Evolutionary conservation across 1,140 invertebrate genomes (phyloP).

Genomic region (Drosophila melanogaster): Release_6_plus_ISO1_MT NT_033779.5:9236501-9237000

Average conservation of each 20-base stretch:
- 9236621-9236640: neutral
- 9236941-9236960: no score
- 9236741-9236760: no score
- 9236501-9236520: neutral
- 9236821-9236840: no score
- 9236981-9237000: neutral
- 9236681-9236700: slow-evolving; percentile 4
- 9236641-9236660: slow-evolving; percentile 4
- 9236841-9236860: no score
- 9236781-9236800: no score
- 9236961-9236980: no score
- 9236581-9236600: slow-evolving; percentile 86
- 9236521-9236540: slow-evolving; percentile 87
- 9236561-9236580: slow-evolving; percentile 88
- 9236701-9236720: slow-evolving; percentile 10
- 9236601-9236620: neutral
- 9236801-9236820: no score
- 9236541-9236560: slow-evolving; percentile 88
- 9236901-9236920: no score
- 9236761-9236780: no score
- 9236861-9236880: no score
- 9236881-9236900: no score
- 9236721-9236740: slow-evolving; percentile 10
- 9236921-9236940: no score
- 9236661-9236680: slow-evolving; percentile 13